Evolutionary conservation across 2,113 vertebrate genomes (phyloP), one percentile per base, ranked within the genome.

Genomic region (Scomber scombrus): DNA sequence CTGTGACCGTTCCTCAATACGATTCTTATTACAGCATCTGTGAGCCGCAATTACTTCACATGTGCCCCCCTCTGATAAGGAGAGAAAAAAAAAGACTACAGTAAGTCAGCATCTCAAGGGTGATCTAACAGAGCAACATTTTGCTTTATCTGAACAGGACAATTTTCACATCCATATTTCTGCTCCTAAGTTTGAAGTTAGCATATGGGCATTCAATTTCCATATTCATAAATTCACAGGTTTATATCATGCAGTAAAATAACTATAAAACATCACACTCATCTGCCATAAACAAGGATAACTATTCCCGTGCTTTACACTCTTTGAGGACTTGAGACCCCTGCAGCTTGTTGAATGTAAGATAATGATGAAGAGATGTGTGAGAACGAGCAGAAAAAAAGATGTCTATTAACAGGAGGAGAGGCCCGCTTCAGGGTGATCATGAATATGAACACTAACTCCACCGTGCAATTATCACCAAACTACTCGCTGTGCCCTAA

Each of bases 11-110:
- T 96, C 95, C 91, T 96, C 96, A 23, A 96, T 96, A 10, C 94
- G 94, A 80, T 96, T 96, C 86, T 94, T 95, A 91, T 96, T 96
- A 69, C 96, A 96, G 93, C 96, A 96, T 82, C 96, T 93, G 88
- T 95, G 95, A 64, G 95, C 93, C 10, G 95, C 95, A 49, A 96
- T 94, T 85, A 96, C 95, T 85, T 96, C 94, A 55, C 96, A 96
- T 45, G 94, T 96, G 66, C 96, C 96, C 23, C 95, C 95, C 81
- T 93, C 95, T 96, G 92, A 68, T 79, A 64, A 86, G 67, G 34
- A 71, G 43, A 61, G 64, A 34, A 66, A 34, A 60, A 3, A 50
- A 64, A 4, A 75, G 66, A 14, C 31, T 67, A 62, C 13, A 67
- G 75, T 64, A 63, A 76, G 49, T 73, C 63, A 34, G 45, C 56